These are phyloP conservation scores for Halcyon smyrnensis DNA, from an alignment of 2,797 vertebrate genomes.

Conservation along the genomic window DNA sequence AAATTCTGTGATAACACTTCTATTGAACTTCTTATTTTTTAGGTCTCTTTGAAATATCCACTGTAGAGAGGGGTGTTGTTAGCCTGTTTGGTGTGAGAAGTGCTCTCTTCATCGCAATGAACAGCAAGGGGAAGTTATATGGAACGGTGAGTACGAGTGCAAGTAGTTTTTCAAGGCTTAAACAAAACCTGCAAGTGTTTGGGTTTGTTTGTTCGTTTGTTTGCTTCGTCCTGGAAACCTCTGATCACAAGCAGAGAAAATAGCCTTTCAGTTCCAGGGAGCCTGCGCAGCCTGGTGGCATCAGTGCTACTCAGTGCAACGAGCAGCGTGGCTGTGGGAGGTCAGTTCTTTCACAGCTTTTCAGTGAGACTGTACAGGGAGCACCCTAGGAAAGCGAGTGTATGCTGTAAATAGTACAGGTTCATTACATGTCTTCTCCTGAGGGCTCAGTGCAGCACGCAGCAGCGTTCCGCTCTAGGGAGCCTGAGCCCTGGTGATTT, in stretches of 20 bases:
- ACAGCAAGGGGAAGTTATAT: constrained; percentile 90
- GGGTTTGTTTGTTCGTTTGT: not conserved
- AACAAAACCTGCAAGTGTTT: not conserved
- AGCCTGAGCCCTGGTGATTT: not conserved
- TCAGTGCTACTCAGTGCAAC: not conserved
- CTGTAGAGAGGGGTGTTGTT: constrained; percentile 93
- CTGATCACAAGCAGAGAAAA: constrained; percentile 10
- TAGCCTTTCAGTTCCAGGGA: not conserved
- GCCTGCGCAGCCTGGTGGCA: not conserved
- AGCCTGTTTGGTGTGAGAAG: constrained; percentile 92
- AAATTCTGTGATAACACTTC: not conserved
- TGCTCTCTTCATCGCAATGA: constrained; percentile 92
- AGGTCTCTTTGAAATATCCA: constrained; percentile 96
- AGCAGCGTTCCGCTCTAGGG: accelerated
- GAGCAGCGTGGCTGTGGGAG: not conserved
- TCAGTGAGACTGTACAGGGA: not conserved
- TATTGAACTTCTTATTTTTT: constrained; percentile 27
- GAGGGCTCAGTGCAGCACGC: not conserved
- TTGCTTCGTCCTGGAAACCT: not conserved
- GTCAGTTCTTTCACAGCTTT: not conserved
- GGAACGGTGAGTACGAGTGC: constrained; percentile 87
- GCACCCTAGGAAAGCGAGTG: not conserved
- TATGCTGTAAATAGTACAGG: not conserved
- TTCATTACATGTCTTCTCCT: not conserved
- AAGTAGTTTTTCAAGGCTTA: not conserved